Evolutionary conservation across 2,888 invertebrate species (phyloP), one percentile per base, ranked within the genome.

Genomic region (Tortricodes alternella): DNA sequence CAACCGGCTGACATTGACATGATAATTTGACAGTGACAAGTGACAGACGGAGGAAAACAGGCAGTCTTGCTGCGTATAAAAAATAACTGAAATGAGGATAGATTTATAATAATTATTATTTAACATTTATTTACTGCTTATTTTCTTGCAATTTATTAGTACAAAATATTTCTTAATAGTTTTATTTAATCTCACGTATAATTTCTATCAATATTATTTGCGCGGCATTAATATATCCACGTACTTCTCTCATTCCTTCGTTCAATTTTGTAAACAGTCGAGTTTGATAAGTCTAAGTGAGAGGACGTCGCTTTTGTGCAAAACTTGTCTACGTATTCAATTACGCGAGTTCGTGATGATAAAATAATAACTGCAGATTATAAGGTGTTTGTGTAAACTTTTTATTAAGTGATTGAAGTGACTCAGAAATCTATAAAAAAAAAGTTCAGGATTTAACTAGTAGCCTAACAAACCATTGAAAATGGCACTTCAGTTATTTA

Each of bases 281-380:
- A 57, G 59, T 58, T 68, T 66, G 51, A 38, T 21, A n/a, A 4
- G 27, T 46, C 18, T 0, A 2, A 3, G 57, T 16, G 60, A 38
- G 13, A 59, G 62, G 66, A 72, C 62, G 78, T 66, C 61, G 53
- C 21, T 37, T 32, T 46, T 59, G 13, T 29, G 7, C 39, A 58
- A 65, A 68, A 62, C 60, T 67, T 73, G 58, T 60, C 68, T 71
- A 64, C 78, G 77, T 73, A 64, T 68, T 68, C 48, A 56, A 63
- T 63, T 65, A 73, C 76, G 77, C 59, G 64, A 64, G 46, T 34
- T 53, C 24, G 13, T 44, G 15, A 52, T 48, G 35, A 32, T 50
- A 29, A 32, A 34, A 50, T 38, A 38, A 44, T 32, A n/a, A 9
- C 24, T 29, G 23, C 6, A 27, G 29, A 19, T 49, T 41, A 7